Evolutionary conservation across 1,140 invertebrate species (phyloP).

Genomic region (Aradophagus sp.): DNA sequence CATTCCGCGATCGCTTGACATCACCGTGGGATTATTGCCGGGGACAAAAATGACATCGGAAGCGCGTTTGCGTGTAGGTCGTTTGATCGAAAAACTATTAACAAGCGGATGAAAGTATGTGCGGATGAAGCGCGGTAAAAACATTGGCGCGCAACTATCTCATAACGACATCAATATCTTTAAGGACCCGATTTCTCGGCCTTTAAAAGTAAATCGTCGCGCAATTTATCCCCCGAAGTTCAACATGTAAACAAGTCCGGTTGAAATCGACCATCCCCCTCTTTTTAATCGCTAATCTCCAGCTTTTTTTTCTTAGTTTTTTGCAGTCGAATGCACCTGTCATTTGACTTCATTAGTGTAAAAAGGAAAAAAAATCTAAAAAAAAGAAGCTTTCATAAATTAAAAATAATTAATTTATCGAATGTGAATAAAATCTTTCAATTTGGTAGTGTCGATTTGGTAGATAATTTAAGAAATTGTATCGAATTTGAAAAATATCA

Average conservation of each 20-base stretch:
- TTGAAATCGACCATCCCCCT: background rate
- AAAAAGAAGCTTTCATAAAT: no score
- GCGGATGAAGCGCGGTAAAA: slow-evolving; percentile 35
- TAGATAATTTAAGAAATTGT: no score
- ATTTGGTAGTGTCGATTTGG: no score
- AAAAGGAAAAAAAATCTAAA: no score
- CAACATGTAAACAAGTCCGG: slow-evolving; percentile 10
- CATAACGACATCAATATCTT: slow-evolving; percentile 16
- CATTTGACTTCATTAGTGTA: no score
- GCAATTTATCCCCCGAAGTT: slow-evolving; percentile 13
- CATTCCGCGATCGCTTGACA: slow-evolving; percentile 45
- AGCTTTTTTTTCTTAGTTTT: no score
- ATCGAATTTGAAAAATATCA: no score
- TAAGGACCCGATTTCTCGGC: slow-evolving; percentile 13
- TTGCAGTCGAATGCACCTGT: no score
- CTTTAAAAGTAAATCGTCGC: slow-evolving; percentile 17
- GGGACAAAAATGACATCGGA: slow-evolving; percentile 37
- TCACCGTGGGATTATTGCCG: slow-evolving; percentile 37
- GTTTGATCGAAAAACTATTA: slow-evolving; percentile 45
- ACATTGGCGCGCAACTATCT: slow-evolving; percentile 4
- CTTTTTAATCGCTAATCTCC: no score
- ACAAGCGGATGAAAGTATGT: slow-evolving; percentile 18
- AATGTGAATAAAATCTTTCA: no score
- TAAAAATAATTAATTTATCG: no score
- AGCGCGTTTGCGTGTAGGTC: slow-evolving; percentile 29